Base-by-base conservation (phyloP, 2,113 vertebrate genomes). In the Melanerpes formicivorus region DNA sequence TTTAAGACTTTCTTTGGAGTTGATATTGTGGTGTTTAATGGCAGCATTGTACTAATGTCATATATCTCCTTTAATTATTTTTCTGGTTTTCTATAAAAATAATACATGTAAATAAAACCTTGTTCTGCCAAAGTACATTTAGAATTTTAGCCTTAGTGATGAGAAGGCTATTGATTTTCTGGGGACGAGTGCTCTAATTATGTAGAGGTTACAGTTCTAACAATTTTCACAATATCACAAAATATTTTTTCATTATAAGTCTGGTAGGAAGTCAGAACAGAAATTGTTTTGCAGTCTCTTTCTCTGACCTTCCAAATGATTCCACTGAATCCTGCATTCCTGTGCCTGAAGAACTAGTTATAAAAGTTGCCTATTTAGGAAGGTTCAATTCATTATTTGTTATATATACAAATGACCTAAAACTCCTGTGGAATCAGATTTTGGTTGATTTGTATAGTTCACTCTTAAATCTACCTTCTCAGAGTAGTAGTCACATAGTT, bases 141-240 rank as follows among this genome's bases (percentile, higher is more conserved):
- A 29, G 52, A 85, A 74, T 78, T 93, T 80, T 42, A 87, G 66
- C 23, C 18, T 69, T 48, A 62, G 66, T 58, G 46, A 67, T 84
- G 85, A 90, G 10, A 52, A 4, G 84, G 77, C 26, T 78, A 65
- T 74, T 72, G 80, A 91, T 90, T 84, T 80, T 86, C 77, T 86
- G 58, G 37, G 18, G n/a, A 84, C 29, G 58, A 80, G 14, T 63
- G 66, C 10, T 85, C 40, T 64, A 64, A 84, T 67, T 90, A 84
- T 32, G 62, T 9, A 65, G 44, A 79, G 44, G n/a, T 72, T 88
- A 67, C n/a, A 75, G 40, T 84, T 78, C 54, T 79, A 88, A 50
- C 40, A 50, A 52, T 93, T 81, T 78, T 72, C 50, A 66, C 73
- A 78, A 42, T 55, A 87, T 74, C 44, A 72, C 6, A 50, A 88